These are phyloP conservation scores for Erithacus rubecula DNA, from an alignment of 2,797 vertebrate species.

Conservation along the genomic window DNA sequence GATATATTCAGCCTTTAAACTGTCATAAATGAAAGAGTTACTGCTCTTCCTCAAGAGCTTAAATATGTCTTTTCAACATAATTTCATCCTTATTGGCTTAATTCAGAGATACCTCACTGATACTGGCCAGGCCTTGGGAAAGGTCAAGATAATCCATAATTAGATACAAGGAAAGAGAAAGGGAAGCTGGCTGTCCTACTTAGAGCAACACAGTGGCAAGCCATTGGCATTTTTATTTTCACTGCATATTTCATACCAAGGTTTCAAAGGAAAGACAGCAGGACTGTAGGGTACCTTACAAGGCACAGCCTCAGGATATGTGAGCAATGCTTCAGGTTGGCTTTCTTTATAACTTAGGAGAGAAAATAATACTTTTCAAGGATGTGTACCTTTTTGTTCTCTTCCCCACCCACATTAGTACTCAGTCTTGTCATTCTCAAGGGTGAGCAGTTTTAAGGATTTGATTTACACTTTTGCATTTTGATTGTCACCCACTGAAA, in stretches of 20 bases:
- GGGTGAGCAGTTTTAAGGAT: background rate
- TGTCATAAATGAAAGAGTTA: background rate
- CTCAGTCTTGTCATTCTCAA: background rate
- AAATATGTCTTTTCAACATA: background rate
- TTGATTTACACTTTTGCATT: background rate
- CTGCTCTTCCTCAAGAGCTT: background rate
- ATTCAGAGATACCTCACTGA: background rate
- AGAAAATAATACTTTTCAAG: background rate
- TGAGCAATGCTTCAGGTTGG: background rate
- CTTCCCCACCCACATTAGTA: background rate
- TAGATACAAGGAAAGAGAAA: background rate
- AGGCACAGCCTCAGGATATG: background rate
- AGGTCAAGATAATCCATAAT: background rate
- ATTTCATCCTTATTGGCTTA: background rate
- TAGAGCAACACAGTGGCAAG: background rate
- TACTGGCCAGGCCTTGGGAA: background rate
- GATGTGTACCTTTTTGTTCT: background rate
- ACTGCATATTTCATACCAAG: background rate
- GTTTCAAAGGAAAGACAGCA: background rate
- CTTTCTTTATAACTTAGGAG: background rate
- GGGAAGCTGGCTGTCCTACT: background rate
- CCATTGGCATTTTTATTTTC: background rate
- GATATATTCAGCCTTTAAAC: background rate
- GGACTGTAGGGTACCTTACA: background rate
- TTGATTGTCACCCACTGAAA: background rate